Conservation (phyloP, 2,113 vertebrate genomes). For the Austrofundulus limnaeus region DNA sequence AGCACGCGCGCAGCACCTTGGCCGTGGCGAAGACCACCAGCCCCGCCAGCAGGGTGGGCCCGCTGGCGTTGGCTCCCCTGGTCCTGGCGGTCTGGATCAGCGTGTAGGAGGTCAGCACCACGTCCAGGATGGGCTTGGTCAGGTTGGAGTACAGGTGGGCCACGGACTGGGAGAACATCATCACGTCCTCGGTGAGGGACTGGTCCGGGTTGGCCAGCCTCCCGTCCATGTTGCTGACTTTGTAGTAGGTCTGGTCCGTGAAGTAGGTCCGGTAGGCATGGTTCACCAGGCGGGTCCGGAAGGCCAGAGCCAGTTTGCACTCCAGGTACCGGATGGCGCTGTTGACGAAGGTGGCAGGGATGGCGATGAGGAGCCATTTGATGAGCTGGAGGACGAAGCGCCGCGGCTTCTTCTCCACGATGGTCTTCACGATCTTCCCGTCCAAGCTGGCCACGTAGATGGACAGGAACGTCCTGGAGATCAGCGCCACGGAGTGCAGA, state of each 20-base stretch:
- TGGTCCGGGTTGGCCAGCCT: constrained; percentile 95
- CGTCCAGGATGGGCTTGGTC: constrained; percentile 96
- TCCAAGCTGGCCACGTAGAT: constrained; percentile 96
- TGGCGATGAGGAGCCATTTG: constrained; percentile 95
- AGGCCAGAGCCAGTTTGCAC: constrained; percentile 93
- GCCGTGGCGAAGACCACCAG: constrained; percentile 93
- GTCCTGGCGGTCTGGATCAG: constrained; percentile 91
- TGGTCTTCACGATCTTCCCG: constrained; percentile 95
- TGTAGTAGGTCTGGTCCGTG: constrained; percentile 93
- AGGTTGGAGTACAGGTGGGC: constrained; percentile 98
- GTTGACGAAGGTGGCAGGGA: constrained; percentile 98
- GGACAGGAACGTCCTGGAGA: constrained; percentile 95
- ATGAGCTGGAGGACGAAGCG: constrained; percentile 87
- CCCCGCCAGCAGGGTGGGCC: constrained; percentile 90
- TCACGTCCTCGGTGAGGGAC: constrained; percentile 96
- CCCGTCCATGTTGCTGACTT: constrained; percentile 94
- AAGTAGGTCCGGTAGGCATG: constrained; percentile 95
- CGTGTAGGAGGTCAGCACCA: constrained; percentile 93
- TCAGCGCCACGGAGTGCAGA: constrained; percentile 91
- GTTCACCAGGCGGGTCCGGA: constrained; percentile 92
- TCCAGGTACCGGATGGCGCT: constrained; percentile 96
- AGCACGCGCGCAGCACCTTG: constrained; percentile 91
- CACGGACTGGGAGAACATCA: constrained; percentile 95
- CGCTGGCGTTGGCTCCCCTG: constrained; percentile 88
- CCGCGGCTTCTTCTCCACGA: constrained; percentile 91